phyloP scores from a whole-genome alignment of 2,797 vertebrate species.

The Spondyliosoma cantharus region DNA sequence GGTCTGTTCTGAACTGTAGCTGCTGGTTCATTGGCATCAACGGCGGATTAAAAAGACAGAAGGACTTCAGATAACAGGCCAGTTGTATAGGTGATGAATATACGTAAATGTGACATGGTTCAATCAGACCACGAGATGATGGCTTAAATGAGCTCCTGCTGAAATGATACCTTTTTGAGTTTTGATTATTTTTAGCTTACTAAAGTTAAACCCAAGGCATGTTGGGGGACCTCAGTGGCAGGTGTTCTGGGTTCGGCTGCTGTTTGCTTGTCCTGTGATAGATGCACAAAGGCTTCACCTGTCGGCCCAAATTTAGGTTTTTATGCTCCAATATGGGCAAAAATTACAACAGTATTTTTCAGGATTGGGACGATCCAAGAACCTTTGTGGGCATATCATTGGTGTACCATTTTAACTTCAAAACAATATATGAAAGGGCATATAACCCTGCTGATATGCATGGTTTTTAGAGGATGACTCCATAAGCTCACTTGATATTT shows the following conservation, averaged over 20 bases:
- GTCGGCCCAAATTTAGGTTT: not conserved
- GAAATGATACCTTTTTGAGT: not conserved
- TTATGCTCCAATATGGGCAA: not conserved
- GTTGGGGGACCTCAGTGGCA: not conserved
- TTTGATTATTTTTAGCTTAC: not conserved
- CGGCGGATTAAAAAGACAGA: constrained; percentile 52
- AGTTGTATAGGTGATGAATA: constrained; percentile 30
- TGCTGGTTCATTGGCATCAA: constrained; percentile 35
- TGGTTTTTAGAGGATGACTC: no score
- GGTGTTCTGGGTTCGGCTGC: not conserved
- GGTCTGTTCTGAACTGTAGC: constrained; percentile 47
- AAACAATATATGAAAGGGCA: not conserved
- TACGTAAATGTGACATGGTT: not conserved
- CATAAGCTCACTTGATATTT: no score
- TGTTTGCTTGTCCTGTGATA: not conserved
- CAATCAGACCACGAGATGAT: not conserved
- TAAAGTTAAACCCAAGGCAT: not conserved
- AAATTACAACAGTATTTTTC: not conserved
- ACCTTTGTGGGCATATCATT: no score
- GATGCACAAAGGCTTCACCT: not conserved
- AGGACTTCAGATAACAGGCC: constrained; percentile 43
- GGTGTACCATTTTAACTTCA: no score
- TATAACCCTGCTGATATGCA: no score
- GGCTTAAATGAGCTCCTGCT: not conserved
- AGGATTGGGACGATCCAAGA: no score